A percentile compares a stretch with the other conserved stretches of the same genome.
These are phyloP conservation scores for Semotilus atromaculatus DNA, from an alignment of 2,797 vertebrate species.

Conservation along the genomic window DNA sequence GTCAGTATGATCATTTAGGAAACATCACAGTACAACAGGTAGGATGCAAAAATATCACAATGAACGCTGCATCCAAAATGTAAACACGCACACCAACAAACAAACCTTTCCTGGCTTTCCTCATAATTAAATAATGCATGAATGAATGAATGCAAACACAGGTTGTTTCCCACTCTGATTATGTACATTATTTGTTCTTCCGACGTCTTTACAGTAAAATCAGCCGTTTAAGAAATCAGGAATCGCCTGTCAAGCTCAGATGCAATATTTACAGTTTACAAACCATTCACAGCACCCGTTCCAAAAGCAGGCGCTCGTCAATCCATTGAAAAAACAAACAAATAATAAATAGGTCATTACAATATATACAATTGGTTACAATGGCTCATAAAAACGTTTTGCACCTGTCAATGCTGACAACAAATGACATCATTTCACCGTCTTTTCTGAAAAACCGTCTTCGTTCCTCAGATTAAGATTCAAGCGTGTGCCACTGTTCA, in stretches of 20 bases:
- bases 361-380: conserved; percentile 54
- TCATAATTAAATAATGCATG: conserved; percentile 66
- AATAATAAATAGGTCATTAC: conserved; percentile 66
- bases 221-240: conserved; percentile 8
- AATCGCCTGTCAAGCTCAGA: conserved; percentile 61
- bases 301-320: conserved; percentile 56
- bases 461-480: conserved; percentile 73
- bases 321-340: conserved; percentile 58
- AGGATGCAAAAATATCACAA: conserved; percentile 53
- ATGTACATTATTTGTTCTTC: conserved; percentile 76
- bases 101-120: conserved; percentile 55
- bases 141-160: conserved; percentile 56
- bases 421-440: conserved; percentile 37
- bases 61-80: conserved; percentile 48
- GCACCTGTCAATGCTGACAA: conserved; percentile 39
- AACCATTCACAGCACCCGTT: conserved; percentile 73
- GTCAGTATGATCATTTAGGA: conserved; percentile 31
- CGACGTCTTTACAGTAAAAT: conserved; percentile 67
- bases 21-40: conserved; percentile 57
- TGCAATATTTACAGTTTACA: conserved; percentile 75
- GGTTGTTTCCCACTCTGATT: conserved; percentile 65
- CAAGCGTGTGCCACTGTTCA: conserved; percentile 69
- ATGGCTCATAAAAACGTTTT: conserved; percentile 62
- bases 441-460: conserved; percentile 56
- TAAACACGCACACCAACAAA: conserved; percentile 59